Percentiles rank a stretch among this genome's conserved stretches.
These are phyloP conservation scores for Cephus pulcher DNA, from an alignment of 2,888 invertebrate species.

Conservation along the genomic window DNA sequence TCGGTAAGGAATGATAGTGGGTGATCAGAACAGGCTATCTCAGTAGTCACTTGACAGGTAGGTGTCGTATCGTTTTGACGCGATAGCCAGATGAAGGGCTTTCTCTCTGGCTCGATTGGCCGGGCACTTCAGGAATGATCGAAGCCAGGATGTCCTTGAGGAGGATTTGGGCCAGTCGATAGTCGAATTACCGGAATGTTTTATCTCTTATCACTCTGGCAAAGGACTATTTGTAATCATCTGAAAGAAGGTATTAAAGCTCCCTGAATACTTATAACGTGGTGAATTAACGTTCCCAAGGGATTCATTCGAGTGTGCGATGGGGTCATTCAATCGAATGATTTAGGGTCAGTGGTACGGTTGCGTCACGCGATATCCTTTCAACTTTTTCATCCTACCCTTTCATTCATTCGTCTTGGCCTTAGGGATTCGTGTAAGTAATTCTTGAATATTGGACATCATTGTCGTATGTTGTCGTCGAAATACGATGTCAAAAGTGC, in stretches of 20 bases:
- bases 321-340: background rate
- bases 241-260: background rate
- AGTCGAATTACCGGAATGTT: conserved; percentile 19
- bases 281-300: background rate
- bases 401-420: background rate
- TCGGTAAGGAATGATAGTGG: background rate
- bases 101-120: conserved; percentile 4
- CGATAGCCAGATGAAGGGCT: background rate
- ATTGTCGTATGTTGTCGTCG: background rate
- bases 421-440: background rate
- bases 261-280: background rate
- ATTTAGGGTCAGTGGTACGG: background rate
- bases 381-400: conserved; percentile 3
- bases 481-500: background rate
- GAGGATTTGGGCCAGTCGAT: conserved; percentile 38
- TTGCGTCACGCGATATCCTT: conserved; percentile 15
- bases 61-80: background rate
- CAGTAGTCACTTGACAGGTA: background rate
- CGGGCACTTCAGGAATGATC: conserved; percentile 26
- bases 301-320: background rate
- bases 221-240: background rate
- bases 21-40: background rate
- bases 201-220: background rate
- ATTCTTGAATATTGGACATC: background rate
- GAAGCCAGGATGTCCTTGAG: conserved; percentile 25